Evolutionary conservation across 2,113 vertebrate species (phyloP), one percentile per base, ranked within the genome.

Genomic region (Lates calcarifer): DNA sequence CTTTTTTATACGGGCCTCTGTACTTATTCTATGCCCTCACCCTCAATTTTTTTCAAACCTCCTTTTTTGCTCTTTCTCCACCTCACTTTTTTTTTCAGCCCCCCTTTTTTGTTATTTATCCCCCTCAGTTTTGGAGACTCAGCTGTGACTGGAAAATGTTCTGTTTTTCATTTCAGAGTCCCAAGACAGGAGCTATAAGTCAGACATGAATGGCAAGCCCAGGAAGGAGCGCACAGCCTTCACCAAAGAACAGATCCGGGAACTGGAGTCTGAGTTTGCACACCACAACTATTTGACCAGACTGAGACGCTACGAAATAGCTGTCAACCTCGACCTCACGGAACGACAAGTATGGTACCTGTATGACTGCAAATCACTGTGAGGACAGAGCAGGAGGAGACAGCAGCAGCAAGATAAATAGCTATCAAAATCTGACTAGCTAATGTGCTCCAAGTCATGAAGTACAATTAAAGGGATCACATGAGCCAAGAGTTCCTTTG

Each of bases 261-360:
- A 98, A 90, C 93, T 98, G 88, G 97, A 98, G 94, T 96, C 97
- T 17, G 97, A 98, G 88, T 98, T 98, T 92, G 96, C 97, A 85
- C 97, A 98, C 92, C 97, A 97, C 93, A 98, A 98, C 94, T 98
- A 98, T 93, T 94, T 98, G 94, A 98, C 97, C 70, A 95, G 97
- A 84, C 96, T 98, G 92, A 96, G 97, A 84, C 89, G 97, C 93
- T 98, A 98, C 26, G 97, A 98, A 90, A 98, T 98, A 87, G 97
- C 97, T 28, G 97, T 98, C 92, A 98, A 98, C 87, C 94, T 98
- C 83, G 97, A 98, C 92, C 97, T 98, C 89, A 98, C 97, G 8
- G 97, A 98, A 92, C 96, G 97, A 97, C 97, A 98, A 96, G 97
- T 98, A 96, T 37, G 86, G 56, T 10, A 15, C 66, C 76, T 64